These are phyloP conservation scores for Acanthosoma haemorrhoidale DNA, from an alignment of 2,888 invertebrate species.

Conservation along the genomic window DNA sequence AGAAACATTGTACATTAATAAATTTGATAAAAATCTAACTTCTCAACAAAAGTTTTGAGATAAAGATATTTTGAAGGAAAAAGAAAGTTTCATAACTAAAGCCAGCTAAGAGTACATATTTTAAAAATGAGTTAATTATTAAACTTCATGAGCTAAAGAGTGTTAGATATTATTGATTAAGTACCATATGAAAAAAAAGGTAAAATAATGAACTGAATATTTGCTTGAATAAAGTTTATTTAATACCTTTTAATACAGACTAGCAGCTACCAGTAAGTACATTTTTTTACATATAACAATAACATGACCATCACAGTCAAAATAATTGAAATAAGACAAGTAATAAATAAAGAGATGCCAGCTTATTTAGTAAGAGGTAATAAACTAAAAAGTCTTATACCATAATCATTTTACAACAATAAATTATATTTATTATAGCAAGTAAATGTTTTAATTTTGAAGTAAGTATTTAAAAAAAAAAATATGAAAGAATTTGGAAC, in stretches of 20 bases:
- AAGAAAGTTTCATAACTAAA: no score
- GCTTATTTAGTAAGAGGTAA: not conserved
- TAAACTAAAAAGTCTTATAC: not conserved
- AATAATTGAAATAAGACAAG: not conserved
- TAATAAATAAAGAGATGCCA: not conserved
- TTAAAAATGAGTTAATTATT: no score
- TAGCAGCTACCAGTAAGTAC: not conserved
- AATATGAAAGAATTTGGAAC: no score
- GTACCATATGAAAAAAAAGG: not conserved
- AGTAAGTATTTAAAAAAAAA: not conserved
- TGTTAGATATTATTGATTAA: no score
- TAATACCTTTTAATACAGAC: constrained; percentile 4
- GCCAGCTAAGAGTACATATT: no score
- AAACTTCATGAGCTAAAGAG: no score
- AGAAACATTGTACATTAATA: no score
- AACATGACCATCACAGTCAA: constrained; percentile 6
- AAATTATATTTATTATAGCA: not conserved
- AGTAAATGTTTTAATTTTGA: not conserved
- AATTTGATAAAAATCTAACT: no score
- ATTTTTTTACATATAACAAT: not conserved
- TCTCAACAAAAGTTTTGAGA: no score
- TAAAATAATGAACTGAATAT: not conserved
- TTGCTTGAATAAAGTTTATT: not conserved
- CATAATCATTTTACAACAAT: not conserved
- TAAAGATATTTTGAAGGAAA: no score